phyloP scores from a whole-genome alignment of 2,888 invertebrate genomes.

The Protodeltote pygarga region DNA sequence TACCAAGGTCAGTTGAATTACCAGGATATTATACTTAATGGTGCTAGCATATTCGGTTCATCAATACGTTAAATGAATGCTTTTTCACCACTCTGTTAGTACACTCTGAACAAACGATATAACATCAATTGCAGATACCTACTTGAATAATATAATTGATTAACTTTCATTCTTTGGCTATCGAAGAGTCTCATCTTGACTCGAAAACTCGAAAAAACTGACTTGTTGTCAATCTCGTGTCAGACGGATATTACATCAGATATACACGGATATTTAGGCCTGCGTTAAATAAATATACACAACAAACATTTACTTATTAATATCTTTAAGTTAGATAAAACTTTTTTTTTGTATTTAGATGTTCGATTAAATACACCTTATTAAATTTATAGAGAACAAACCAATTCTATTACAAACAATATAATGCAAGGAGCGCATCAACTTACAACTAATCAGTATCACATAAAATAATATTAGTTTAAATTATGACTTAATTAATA shows the following conservation, averaged over 20 bases:
- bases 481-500: conserved; percentile 81
- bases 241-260: conserved; percentile 13
- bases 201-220: too few relatives aligned
- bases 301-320: conserved; percentile 38
- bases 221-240: too few relatives aligned
- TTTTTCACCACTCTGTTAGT: too few relatives aligned
- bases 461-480: conserved; percentile 80
- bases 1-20: too few relatives aligned
- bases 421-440: conserved; percentile 44
- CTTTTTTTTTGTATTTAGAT: conserved; percentile 21
- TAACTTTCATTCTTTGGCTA: too few relatives aligned
- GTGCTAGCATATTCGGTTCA: too few relatives aligned
- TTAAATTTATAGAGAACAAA: conserved; percentile 33
- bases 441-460: conserved; percentile 77
- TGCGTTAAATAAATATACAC: conserved; percentile 38
- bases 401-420: conserved; percentile 35
- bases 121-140: too few relatives aligned
- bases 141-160: too few relatives aligned
- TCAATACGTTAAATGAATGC: too few relatives aligned
- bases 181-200: too few relatives aligned
- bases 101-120: too few relatives aligned
- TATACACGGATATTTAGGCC: conserved; percentile 39
- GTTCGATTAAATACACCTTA: conserved; percentile 12
- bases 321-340: conserved; percentile 32
- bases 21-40: too few relatives aligned